These are phyloP conservation scores for Epinephelus awoara DNA, from an alignment of 2,797 vertebrate genomes.

Conservation along the genomic window DNA sequence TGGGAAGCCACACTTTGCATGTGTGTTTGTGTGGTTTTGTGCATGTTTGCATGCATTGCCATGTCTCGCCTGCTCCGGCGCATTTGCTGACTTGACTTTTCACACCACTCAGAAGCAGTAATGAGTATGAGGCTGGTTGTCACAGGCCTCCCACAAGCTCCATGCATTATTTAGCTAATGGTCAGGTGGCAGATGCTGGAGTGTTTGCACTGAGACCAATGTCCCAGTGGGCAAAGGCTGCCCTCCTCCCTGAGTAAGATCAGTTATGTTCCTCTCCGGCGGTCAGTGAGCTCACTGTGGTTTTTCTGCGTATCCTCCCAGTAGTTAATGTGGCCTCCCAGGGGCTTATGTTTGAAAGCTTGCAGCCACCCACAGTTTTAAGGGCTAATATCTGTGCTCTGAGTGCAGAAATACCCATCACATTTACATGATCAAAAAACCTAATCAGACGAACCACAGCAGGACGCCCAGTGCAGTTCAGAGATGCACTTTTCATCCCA, in stretches of 20 bases:
- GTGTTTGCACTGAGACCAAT: conserved; percentile 43
- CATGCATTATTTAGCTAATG: conserved; percentile 82
- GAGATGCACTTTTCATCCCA: conserved; percentile 10
- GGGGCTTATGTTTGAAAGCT: conserved; percentile 37
- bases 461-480: conserved; percentile 3
- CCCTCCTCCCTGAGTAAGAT: conserved; percentile 22
- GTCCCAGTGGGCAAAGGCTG: conserved; percentile 42
- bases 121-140: conserved; percentile 45
- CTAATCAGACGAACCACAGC: neutral
- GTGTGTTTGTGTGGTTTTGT: conserved; percentile 33
- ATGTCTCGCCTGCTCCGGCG: neutral
- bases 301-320: conserved; percentile 39
- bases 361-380: conserved; percentile 38
- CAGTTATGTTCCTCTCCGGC: conserved; percentile 18
- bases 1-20: conserved; percentile 20
- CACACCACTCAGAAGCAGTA: conserved; percentile 44
- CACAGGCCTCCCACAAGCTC: conserved; percentile 38
- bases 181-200: conserved; percentile 72
- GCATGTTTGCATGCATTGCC: conserved; percentile 21
- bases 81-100: conserved; percentile 53
- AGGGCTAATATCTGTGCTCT: conserved; percentile 14
- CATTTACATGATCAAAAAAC: conserved; percentile 44
- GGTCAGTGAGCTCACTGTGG: conserved; percentile 33
- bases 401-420: conserved; percentile 35
- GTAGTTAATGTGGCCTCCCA: conserved; percentile 39